Conservation (phyloP, 53 echinoderm and acorn worm genomes). For the Mesocentrotus franciscanus region DNA sequence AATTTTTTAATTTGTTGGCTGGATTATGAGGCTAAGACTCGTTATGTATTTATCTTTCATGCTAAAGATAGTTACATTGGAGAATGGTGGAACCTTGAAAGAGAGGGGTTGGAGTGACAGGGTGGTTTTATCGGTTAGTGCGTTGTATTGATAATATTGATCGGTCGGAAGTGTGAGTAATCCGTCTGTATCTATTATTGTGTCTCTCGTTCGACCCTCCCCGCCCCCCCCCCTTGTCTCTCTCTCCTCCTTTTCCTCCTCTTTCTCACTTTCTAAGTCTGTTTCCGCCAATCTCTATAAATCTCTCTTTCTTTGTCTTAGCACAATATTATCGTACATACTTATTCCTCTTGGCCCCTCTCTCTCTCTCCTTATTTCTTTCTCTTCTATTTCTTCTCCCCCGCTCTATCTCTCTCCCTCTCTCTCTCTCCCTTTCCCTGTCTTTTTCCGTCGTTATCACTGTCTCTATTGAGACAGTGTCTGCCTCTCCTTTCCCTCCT, state of each 20-base stretch:
- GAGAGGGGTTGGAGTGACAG: not conserved
- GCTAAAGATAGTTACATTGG: not conserved
- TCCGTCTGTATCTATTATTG: not conserved
- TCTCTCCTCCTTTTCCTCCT: too few species aligned
- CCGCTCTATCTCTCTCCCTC: not conserved
- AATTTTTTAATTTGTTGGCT: not conserved
- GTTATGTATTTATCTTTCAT: not conserved
- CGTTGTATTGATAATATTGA: slow-evolving; percentile 17
- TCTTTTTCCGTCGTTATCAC: not conserved
- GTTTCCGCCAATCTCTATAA: not conserved
- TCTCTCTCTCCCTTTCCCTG: not conserved
- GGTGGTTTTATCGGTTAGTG: slow-evolving; percentile 6
- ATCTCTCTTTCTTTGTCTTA: not conserved
- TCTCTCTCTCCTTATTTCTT: not conserved
- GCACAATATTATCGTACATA: not conserved
- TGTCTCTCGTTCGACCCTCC: not conserved
- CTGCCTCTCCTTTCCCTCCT: too few species aligned
- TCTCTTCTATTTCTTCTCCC: not conserved
- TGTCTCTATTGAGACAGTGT: not conserved
- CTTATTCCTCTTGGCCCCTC: not conserved
- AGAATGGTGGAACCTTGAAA: slow-evolving; percentile 4
- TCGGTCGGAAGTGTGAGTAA: slow-evolving; percentile 16
- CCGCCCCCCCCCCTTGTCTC: not conserved
- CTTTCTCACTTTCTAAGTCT: not conserved
- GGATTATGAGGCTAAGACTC: not conserved